phyloP scores from a whole-genome alignment of 2,888 invertebrate species.

The Germaria angustata region DNA sequence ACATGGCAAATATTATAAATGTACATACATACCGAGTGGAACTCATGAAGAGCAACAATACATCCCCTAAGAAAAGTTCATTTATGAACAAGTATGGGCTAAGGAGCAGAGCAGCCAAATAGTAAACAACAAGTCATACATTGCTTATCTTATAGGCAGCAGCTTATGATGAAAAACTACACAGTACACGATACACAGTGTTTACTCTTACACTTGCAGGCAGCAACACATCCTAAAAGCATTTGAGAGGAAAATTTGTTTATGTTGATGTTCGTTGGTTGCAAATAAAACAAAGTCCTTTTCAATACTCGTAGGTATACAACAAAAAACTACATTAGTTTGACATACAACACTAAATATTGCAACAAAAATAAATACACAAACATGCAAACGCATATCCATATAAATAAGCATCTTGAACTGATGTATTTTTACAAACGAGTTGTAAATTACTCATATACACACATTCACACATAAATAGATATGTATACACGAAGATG shows the following conservation, averaged over 20 bases:
- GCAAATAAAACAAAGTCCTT: conserved; percentile 39
- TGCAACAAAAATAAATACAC: not conserved
- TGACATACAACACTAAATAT: conserved; percentile 12
- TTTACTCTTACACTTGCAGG: conserved; percentile 26
- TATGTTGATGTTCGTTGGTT: not conserved
- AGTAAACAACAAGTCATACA: not conserved
- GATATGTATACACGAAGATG: no score
- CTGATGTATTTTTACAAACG: no score
- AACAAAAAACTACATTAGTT: conserved; percentile 40
- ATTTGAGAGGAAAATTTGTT: conserved; percentile 19
- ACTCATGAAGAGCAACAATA: not conserved
- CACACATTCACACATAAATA: no score
- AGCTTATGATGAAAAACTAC: not conserved
- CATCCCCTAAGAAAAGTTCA: conserved; percentile 38
- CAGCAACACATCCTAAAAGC: conserved; percentile 41
- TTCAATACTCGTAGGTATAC: conserved; percentile 13
- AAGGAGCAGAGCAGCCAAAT: not conserved
- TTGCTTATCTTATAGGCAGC: conserved; percentile 26
- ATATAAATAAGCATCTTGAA: not conserved
- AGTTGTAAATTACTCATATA: not conserved
- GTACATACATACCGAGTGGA: not conserved
- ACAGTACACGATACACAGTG: not conserved
- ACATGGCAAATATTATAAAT: not conserved
- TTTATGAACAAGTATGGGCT: not conserved
- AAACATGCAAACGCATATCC: not conserved